Evolutionary conservation across 2,888 invertebrate species (phyloP).

Genomic region (Sericinus montela): DNA sequence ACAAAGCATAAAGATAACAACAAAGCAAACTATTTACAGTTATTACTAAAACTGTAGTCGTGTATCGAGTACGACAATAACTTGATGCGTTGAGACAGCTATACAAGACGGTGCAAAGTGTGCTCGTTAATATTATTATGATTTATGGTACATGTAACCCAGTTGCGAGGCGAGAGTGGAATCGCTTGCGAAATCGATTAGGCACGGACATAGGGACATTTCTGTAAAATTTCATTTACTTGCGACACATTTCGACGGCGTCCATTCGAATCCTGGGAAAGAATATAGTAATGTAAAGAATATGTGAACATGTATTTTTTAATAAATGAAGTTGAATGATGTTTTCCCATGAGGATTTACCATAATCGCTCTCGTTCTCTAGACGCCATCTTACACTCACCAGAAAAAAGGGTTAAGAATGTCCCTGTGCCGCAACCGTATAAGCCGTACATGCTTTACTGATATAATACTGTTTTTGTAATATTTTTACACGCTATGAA

Average conservation of each 20-base stretch:
- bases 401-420: too few relatives aligned
- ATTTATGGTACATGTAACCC: conserved; percentile 61
- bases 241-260: not conserved
- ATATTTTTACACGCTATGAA: too few relatives aligned
- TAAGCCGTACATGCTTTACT: too few relatives aligned
- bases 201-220: conserved; percentile 35
- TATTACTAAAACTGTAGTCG: conserved; percentile 25
- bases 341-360: too few relatives aligned
- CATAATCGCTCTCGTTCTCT: too few relatives aligned
- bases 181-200: conserved; percentile 50
- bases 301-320: too few relatives aligned
- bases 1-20: too few relatives aligned
- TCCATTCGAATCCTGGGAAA: not conserved
- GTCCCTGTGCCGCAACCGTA: too few relatives aligned
- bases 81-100: conserved; percentile 16
- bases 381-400: too few relatives aligned
- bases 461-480: too few relatives aligned
- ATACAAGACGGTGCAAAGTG: conserved; percentile 31
- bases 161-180: conserved; percentile 37
- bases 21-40: conserved; percentile 19
- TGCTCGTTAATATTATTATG: conserved; percentile 56
- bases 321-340: too few relatives aligned
- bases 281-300: too few relatives aligned
- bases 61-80: conserved; percentile 14
- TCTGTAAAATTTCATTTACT: conserved; percentile 33